These are phyloP conservation scores for Caenorhabditis doughertyi DNA, from an alignment of 2,888 invertebrate genomes.

Conservation along the genomic window DNA sequence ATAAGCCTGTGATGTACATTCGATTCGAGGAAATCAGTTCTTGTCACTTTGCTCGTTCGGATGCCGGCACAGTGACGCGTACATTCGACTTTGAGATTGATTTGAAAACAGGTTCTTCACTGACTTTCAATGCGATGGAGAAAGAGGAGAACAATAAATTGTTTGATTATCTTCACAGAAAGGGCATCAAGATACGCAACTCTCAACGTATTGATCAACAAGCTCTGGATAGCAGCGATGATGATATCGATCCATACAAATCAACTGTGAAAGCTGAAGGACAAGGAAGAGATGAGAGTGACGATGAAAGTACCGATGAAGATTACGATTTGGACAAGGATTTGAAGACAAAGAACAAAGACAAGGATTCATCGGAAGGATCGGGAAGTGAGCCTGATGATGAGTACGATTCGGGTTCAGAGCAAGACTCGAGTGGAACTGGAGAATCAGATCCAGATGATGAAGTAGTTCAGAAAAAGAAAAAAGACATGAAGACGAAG, in stretches of 20 bases:
- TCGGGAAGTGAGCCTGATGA: slow-evolving; percentile 83
- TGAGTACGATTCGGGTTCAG: slow-evolving; percentile 82
- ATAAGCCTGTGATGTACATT: slow-evolving; percentile 98
- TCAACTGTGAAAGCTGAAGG: slow-evolving; percentile 94
- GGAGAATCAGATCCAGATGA: slow-evolving; percentile 82
- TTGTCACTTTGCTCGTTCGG: slow-evolving; percentile 85
- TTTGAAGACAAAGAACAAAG: slow-evolving; percentile 65
- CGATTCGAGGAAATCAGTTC: slow-evolving; percentile 89
- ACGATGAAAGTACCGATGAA: slow-evolving; percentile 79
- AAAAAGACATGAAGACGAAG: slow-evolving; percentile 84
- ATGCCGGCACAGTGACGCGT: slow-evolving; percentile 82
- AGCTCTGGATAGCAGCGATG: slow-evolving; percentile 87
- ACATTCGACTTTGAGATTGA: slow-evolving; percentile 87
- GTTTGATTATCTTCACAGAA: slow-evolving; percentile 94
- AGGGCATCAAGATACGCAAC: slow-evolving; percentile 89
- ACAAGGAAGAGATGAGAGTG: slow-evolving; percentile 81
- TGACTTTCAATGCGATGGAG: slow-evolving; percentile 97
- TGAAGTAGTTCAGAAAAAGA: slow-evolving; percentile 83
- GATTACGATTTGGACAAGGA: slow-evolving; percentile 82
- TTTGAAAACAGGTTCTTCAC: slow-evolving; percentile 90
- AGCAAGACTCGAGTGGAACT: slow-evolving; percentile 83
- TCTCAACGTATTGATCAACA: slow-evolving; percentile 67
- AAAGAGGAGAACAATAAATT: slow-evolving; percentile 98
- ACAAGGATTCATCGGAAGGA: slow-evolving; percentile 73
- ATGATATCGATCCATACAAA: slow-evolving; percentile 92